Evolutionary conservation across 2,797 vertebrate species (phyloP).

Genomic region (Neosilurus mollespiculum): DNA sequence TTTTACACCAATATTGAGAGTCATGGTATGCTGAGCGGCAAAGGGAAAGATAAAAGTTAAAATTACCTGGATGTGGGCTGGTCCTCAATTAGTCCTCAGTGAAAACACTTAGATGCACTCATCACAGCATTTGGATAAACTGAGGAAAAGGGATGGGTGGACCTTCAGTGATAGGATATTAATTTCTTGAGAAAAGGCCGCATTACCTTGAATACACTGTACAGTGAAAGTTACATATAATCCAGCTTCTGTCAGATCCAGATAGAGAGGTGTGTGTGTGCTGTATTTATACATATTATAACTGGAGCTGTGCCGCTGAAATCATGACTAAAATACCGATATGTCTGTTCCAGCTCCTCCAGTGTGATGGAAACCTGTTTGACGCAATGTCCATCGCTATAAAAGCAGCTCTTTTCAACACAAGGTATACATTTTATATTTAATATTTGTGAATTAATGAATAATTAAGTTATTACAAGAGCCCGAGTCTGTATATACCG

Average conservation of each 20-base stretch:
- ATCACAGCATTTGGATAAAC: no score
- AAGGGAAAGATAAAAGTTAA: no score
- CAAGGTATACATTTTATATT: constrained; percentile 77
- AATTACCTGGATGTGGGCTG: no score
- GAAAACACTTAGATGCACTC: no score
- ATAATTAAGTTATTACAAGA: no score
- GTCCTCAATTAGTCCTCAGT: no score
- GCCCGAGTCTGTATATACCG: no score
- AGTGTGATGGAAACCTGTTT: constrained; percentile 94
- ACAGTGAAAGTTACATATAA: neutral
- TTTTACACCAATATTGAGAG: no score
- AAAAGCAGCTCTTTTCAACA: constrained; percentile 95
- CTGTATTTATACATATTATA: neutral
- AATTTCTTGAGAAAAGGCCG: neutral
- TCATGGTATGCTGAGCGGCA: no score
- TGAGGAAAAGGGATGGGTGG: no score
- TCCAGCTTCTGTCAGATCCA: neutral
- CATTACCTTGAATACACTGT: neutral
- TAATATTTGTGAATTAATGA: neutral
- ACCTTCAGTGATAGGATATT: no score
- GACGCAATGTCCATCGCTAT: constrained; percentile 92
- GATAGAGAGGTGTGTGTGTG: neutral
- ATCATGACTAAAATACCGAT: neutral
- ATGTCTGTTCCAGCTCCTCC: constrained; percentile 77
- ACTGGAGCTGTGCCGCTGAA: neutral